Percentiles rank a stretch among this genome's conserved stretches.
phyloP scores from a whole-genome alignment of 2,113 vertebrate species.

The Porphyrio hochstetteri region DNA sequence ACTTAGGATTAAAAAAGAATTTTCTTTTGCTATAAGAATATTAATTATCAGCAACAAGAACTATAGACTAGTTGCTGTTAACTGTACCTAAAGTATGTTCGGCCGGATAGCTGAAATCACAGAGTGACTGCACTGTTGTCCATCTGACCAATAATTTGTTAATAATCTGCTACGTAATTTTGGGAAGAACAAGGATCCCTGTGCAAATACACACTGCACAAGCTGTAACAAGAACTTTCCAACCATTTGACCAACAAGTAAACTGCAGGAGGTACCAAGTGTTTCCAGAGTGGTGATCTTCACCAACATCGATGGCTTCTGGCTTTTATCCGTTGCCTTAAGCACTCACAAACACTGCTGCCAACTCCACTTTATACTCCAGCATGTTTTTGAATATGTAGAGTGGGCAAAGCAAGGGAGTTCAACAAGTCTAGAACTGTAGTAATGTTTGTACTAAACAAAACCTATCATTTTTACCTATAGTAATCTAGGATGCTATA shows the following conservation, averaged over 20 bases:
- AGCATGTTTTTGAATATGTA: fast-evolving
- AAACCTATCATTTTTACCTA: not conserved
- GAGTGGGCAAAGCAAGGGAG: not conserved
- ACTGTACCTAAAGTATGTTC: not conserved
- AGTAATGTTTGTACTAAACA: not conserved
- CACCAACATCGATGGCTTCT: not conserved
- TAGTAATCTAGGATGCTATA: not conserved
- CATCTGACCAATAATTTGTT: not conserved
- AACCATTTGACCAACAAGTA: not conserved
- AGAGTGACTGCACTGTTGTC: not conserved
- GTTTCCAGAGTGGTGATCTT: not conserved
- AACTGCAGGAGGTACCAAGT: not conserved
- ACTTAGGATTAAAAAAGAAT: not conserved
- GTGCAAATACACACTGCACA: not conserved
- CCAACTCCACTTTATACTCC: not conserved
- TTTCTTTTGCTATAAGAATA: not conserved
- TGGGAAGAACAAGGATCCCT: not conserved
- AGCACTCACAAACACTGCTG: not conserved
- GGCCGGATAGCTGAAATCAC: not conserved
- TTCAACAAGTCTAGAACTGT: not conserved
- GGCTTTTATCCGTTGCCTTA: not conserved
- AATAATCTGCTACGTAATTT: not conserved
- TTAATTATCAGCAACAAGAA: not conserved
- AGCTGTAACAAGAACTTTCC: not conserved
- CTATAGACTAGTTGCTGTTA: not conserved